Base-by-base conservation (phyloP, 2,888 invertebrate species). In the Autographa pulchrina region DNA sequence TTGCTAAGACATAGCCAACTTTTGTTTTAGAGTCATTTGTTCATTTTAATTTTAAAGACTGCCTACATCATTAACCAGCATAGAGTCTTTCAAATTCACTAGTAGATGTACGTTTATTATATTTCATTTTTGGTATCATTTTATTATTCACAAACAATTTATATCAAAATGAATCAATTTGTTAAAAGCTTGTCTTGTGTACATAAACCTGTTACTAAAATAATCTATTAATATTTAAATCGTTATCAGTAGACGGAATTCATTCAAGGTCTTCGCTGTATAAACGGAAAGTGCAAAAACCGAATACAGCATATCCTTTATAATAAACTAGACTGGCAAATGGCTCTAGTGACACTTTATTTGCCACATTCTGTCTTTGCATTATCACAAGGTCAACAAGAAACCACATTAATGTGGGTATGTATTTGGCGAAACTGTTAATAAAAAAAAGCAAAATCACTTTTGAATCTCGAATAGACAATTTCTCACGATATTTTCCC, bases 261-360 rank as follows among this genome's bases (percentile, higher is more conserved):
- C 20, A 16, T 58, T 61, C 56, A 67, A 77, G 75, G 72, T 62
- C 61, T 64, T 3, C 72, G 43, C 32, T 43, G 60, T 38, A 63
- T 56, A 35, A 38, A 38, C 58, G 16, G 61, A 71, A 71, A 77
- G 77, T 72, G 13, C 67, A 75, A 75, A 63, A 48, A 75, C 67
- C 77, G 31, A 41, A 64, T 56, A 20, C 0, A 58, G 16, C n/a
- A n/a, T 56, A 20, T 20, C 54, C 20, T 25, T 20, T 20, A 54
- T 56, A 56, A 25, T 56, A 56, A 20, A 11, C 11, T 20, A 48
- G n/a, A 48, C n/a, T 0, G n/a, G 3, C n/a, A 48, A 48, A n/a
- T 48, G 48, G n/a, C n/a, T n/a, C 48, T n/a, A 48, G 16, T 14
- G 14, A 16, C 14, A 43, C 14, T 2, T 43, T 43, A 14, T 43